Conservation (phyloP, 2,113 vertebrate genomes). For the Coptodon rendalli region DNA sequence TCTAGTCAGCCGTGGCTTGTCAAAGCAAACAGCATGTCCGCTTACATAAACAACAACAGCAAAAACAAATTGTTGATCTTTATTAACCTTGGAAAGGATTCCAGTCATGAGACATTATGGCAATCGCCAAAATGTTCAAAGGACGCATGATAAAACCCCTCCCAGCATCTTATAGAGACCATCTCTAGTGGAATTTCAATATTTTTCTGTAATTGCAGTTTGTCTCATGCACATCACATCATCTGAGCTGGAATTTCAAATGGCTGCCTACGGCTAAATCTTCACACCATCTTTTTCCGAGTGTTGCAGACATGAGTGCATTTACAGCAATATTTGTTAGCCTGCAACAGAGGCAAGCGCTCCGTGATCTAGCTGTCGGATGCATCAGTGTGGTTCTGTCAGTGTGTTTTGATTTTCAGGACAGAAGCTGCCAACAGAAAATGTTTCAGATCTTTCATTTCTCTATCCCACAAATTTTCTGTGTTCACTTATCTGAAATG, state of each 20-base stretch:
- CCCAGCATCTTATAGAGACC: not conserved
- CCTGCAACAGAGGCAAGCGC: not conserved
- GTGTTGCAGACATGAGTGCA: not conserved
- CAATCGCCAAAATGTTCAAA: not conserved
- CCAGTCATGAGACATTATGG: not conserved
- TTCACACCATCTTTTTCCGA: not conserved
- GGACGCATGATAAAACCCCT: not conserved
- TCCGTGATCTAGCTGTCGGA: not conserved
- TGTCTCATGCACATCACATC: slow-evolving; percentile 3
- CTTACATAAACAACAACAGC: not conserved
- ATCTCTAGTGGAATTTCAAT: not conserved
- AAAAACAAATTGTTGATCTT: not conserved
- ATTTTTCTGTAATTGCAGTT: not conserved
- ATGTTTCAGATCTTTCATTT: not conserved
- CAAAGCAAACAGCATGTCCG: not conserved
- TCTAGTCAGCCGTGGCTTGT: not conserved
- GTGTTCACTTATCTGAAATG: not conserved
- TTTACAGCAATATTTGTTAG: not conserved
- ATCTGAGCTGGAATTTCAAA: slow-evolving; percentile 29
- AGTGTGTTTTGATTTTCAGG: not conserved
- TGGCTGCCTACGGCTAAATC: slow-evolving; percentile 24
- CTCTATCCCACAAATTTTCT: not conserved
- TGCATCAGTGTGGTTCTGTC: not conserved
- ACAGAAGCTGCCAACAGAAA: not conserved
- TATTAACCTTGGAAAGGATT: not conserved